Percentiles rank a stretch among this genome's conserved stretches.
phyloP scores from a whole-genome alignment of 2,888 invertebrate genomes.

The Seira musarum region DNA sequence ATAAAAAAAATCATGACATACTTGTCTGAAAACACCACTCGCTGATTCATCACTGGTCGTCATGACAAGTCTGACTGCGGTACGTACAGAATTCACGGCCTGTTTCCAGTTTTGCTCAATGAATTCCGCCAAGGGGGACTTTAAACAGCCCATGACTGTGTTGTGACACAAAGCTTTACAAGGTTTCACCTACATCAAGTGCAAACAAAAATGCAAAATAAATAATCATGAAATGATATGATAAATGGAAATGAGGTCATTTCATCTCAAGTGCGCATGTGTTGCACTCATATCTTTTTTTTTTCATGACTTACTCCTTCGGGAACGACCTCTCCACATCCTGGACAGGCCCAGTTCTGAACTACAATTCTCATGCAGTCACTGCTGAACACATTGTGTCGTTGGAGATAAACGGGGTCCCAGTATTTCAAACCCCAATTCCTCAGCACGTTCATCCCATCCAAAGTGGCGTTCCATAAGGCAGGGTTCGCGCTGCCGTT shows the following conservation, averaged over 20 bases:
- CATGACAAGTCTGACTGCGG: slow-evolving; percentile 40
- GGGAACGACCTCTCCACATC: slow-evolving; percentile 13
- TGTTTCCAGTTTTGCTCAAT: slow-evolving; percentile 50
- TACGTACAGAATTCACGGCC: slow-evolving; percentile 48
- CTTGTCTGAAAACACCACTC: slow-evolving; percentile 23
- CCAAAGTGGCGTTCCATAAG: slow-evolving; percentile 39
- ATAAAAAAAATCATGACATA: not conserved
- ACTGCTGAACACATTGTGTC: slow-evolving; percentile 24
- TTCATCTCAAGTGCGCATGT: not conserved
- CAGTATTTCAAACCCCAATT: slow-evolving; percentile 42
- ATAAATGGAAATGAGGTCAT: not conserved
- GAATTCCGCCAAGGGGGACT: slow-evolving; percentile 31
- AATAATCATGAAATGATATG: not conserved
- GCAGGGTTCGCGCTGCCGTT: not conserved
- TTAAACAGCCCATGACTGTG: slow-evolving; percentile 38
- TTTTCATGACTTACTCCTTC: slow-evolving; percentile 11
- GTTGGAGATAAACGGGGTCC: slow-evolving; percentile 24
- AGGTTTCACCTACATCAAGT: slow-evolving; percentile 10
- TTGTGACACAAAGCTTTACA: slow-evolving; percentile 46
- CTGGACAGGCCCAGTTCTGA: slow-evolving; percentile 3
- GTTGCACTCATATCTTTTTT: too few species aligned
- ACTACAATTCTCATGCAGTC: slow-evolving; percentile 28
- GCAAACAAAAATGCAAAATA: not conserved
- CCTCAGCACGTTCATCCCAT: slow-evolving; percentile 32
- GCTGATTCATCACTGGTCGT: slow-evolving; percentile 19